phyloP scores from a whole-genome alignment of 1,140 invertebrate species.

The Drosophila tsacasi region DNA sequence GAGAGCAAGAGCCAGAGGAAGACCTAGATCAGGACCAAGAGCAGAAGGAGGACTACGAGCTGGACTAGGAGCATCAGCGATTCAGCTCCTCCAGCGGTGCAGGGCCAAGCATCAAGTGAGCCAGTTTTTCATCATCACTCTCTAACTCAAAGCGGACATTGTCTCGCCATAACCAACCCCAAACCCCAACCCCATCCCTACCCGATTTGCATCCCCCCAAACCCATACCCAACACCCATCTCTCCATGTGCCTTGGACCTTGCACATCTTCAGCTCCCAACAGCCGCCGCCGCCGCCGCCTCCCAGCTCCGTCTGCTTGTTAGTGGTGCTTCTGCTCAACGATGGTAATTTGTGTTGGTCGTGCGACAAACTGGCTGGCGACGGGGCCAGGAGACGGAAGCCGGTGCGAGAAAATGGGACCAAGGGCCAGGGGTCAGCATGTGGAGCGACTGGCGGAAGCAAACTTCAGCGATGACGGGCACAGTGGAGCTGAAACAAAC shows the following conservation, averaged over 20 bases:
- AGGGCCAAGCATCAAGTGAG: slow-evolving; percentile 37
- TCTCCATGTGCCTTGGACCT: neutral
- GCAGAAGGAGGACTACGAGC: neutral
- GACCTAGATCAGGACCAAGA: neutral
- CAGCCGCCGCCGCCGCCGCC: neutral
- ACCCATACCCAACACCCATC: neutral
- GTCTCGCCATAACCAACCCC: slow-evolving; percentile 1
- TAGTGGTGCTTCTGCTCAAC: slow-evolving; percentile 50
- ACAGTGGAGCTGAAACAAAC: neutral
- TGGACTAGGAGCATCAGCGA: neutral
- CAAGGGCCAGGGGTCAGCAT: slow-evolving; percentile 25
- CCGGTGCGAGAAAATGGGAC: neutral
- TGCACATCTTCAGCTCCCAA: neutral
- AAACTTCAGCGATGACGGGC: slow-evolving; percentile 1
- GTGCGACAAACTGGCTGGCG: slow-evolving; percentile 20
- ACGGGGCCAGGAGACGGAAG: neutral
- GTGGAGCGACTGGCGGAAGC: slow-evolving; percentile 27
- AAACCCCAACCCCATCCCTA: neutral
- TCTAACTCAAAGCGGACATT: slow-evolving; percentile 40
- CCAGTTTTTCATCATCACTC: slow-evolving; percentile 58
- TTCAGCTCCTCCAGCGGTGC: slow-evolving; percentile 4
- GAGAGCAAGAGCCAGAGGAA: neutral
- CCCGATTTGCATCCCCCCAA: neutral
- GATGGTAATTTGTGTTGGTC: slow-evolving; percentile 58
- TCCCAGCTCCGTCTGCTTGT: slow-evolving; percentile 32